These are phyloP conservation scores for Triplophysa tibetana DNA, from an alignment of 2,113 vertebrate species.

Conservation along the genomic window DNA sequence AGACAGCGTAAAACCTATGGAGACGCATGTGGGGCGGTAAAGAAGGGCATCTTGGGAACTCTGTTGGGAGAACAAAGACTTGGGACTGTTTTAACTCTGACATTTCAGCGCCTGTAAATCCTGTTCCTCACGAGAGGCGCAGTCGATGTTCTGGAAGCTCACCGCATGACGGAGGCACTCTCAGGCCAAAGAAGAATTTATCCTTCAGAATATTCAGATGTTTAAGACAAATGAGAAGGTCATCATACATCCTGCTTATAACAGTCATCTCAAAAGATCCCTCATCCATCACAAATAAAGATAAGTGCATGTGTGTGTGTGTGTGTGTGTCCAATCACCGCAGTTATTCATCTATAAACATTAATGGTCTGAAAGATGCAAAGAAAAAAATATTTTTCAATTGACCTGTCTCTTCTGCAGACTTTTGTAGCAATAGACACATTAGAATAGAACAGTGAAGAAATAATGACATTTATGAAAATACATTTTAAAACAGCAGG, in stretches of 20 bases:
- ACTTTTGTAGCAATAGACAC: too few species aligned
- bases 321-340: not conserved
- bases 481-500: too few species aligned
- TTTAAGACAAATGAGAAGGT: not conserved
- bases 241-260: not conserved
- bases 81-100: not conserved
- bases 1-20: too few species aligned
- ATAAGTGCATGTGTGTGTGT: not conserved
- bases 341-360: not conserved
- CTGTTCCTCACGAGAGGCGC: not conserved
- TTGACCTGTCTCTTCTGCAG: too few species aligned
- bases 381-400: not conserved
- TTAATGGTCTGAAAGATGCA: not conserved
- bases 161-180: not conserved
- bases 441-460: too few species aligned
- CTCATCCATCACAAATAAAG: not conserved
- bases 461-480: too few species aligned
- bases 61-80: not conserved
- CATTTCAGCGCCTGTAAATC: constrained; percentile 8
- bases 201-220: not conserved
- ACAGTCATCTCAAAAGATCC: not conserved
- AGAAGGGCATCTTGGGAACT: not conserved
- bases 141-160: not conserved
- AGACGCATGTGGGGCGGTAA: too few species aligned
- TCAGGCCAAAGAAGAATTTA: constrained; percentile 10